Base-by-base conservation (phyloP, 2,797 vertebrate genomes). In the Staurois parvus region DNA sequence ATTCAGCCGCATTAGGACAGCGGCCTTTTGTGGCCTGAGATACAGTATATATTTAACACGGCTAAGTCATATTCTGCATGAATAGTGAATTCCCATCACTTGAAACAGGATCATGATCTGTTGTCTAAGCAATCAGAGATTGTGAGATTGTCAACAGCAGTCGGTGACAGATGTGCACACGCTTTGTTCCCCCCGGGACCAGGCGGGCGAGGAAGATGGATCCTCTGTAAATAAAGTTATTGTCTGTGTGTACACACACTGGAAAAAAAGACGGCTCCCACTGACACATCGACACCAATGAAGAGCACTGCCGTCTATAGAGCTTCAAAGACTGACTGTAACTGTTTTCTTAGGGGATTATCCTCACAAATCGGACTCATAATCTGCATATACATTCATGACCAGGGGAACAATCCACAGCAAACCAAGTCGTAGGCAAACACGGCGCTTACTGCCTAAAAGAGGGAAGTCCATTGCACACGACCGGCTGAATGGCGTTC, bases 381-480 rank as follows among this genome's bases (percentile, higher is more conserved):
- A 76, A 87, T 87, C 85, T 83, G 85, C 85, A 87, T 87, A 87
- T 79, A 87, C 81, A 87, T 87, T 87, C 85, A 87, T 87, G 85
- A 83, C 85, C 75, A 19, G 80, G 85, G 82, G 59, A 79, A 87
- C 85, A 87, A 87, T 87, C 68, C n/a, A 69, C 67, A 79, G 83
- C 48, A 59, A 80, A 74, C 81, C 76, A 30, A 42, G 72, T 42
- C 59, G 15, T 87, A 69, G 83, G 85, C 81, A 87, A 87, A 87
- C 69, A 83, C n/a, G 34, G 66, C 28, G 30, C 75, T 87, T 64
- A 78, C 56, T 72, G 74, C 28, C 56, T n/a, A 73, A n/a, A 42
- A 45, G 52, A 80, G 70, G 73, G 59, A 79, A 83, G 81, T 72
- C 76, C n/a, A 69, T n/a, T 74, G 81, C 85, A 83, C 81, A 83